Conservation (phyloP, 2,113 vertebrate genomes). For the Castor canadensis region DNA sequence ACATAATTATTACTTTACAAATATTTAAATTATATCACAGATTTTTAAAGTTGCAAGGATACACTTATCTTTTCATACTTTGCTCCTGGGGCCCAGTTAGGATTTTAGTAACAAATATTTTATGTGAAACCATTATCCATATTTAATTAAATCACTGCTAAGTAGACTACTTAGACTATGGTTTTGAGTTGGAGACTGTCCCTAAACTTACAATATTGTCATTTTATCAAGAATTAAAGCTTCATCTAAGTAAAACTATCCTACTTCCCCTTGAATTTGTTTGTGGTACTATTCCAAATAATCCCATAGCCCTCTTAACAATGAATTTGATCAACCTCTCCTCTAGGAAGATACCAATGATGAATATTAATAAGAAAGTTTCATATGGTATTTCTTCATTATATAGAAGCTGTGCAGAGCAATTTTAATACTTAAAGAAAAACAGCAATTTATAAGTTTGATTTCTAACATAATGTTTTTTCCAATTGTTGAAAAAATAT, state of each 20-base stretch:
- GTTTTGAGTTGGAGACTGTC: neutral
- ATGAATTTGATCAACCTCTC: neutral
- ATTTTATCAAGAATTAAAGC: conserved; percentile 49
- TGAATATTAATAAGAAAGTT: neutral
- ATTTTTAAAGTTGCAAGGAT: conserved; percentile 3
- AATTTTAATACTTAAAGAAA: conserved; percentile 7
- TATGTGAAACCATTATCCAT: conserved; percentile 8
- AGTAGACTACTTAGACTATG: conserved; percentile 23
- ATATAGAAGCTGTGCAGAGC: neutral
- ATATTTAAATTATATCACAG: conserved; percentile 16
- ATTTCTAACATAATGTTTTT: conserved; percentile 40
- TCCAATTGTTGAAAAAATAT: neutral
- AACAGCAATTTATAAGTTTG: neutral
- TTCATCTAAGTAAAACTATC: neutral
- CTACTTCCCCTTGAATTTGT: neutral
- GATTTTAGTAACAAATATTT: conserved; percentile 54
- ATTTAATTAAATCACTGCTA: conserved; percentile 36
- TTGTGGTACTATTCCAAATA: neutral
- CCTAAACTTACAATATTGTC: neutral
- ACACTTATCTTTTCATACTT: conserved; percentile 31
- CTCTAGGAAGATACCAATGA: neutral
- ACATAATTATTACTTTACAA: conserved; percentile 30
- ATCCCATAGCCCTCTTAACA: neutral
- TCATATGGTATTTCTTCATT: neutral
- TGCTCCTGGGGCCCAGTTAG: neutral